phyloP scores from a whole-genome alignment of 2,113 vertebrate species.

The Perca flavescens region DNA sequence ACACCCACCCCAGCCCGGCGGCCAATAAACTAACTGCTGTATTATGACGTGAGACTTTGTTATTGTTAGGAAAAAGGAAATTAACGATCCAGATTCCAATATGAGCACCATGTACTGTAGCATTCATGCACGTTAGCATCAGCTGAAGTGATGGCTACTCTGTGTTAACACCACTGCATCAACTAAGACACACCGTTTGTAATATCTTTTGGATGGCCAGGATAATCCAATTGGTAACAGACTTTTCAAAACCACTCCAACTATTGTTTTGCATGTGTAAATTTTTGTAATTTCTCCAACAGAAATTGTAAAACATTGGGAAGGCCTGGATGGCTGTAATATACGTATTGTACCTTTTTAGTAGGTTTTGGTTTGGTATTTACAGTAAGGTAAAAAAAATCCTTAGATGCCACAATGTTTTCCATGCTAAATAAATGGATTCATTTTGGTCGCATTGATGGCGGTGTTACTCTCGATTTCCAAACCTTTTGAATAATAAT shows the following conservation, averaged over 20 bases:
- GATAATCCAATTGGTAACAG: neutral
- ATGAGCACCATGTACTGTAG: neutral
- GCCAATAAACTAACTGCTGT: no score
- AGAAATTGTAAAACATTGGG: neutral
- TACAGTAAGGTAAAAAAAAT: neutral
- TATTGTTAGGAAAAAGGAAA: no score
- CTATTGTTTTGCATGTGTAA: neutral
- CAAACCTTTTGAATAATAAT: constrained; percentile 8
- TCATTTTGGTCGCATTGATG: neutral
- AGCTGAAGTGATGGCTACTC: neutral
- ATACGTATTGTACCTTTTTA: no score
- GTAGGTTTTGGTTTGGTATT: neutral
- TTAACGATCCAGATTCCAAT: no score
- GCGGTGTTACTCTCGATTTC: neutral
- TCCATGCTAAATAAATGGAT: neutral
- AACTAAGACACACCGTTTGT: neutral
- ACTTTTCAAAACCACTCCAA: neutral
- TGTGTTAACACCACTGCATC: neutral
- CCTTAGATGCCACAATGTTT: no score
- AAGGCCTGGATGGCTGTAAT: neutral
- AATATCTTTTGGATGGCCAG: neutral
- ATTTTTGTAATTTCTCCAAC: neutral
- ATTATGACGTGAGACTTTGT: no score
- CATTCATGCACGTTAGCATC: neutral
- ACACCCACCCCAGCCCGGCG: no score